Evolutionary conservation across 2,797 vertebrate genomes (phyloP).

Genomic region (Gambusia yucatana): DNA sequence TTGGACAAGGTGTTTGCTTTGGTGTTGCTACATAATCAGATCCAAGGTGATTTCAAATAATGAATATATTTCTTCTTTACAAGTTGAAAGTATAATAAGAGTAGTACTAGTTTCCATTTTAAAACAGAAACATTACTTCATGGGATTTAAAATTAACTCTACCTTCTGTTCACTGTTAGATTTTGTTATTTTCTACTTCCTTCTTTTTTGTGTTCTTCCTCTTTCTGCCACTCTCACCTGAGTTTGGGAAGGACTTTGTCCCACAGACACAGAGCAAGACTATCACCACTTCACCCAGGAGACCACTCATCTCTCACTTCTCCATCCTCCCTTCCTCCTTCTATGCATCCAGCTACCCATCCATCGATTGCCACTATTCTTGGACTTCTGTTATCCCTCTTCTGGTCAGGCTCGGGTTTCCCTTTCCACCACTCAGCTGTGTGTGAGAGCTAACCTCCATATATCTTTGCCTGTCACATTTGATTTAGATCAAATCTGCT

Average conservation of each 20-base stretch:
- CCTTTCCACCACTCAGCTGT: slow-evolving; percentile 71
- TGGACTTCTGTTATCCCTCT: slow-evolving; percentile 87
- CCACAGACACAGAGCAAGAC: slow-evolving; percentile 90
- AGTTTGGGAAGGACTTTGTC: slow-evolving; percentile 86
- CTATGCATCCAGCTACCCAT: slow-evolving; percentile 73
- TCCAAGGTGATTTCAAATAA: background rate
- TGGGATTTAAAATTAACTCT: background rate
- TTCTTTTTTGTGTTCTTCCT: slow-evolving; percentile 14
- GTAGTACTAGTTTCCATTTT: slow-evolving; percentile 50
- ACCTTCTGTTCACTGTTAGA: slow-evolving; percentile 3
- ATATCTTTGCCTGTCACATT: slow-evolving; percentile 55
- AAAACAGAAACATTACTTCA: background rate
- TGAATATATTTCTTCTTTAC: background rate
- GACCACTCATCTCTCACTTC: slow-evolving; percentile 85
- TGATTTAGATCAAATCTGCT: slow-evolving; percentile 38
- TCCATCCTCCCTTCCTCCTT: slow-evolving; percentile 31
- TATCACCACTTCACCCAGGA: slow-evolving; percentile 91
- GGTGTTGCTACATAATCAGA: background rate
- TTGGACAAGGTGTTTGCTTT: background rate
- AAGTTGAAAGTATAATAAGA: background rate
- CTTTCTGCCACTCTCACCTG: slow-evolving; percentile 63
- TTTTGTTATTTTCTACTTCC: slow-evolving; percentile 7
- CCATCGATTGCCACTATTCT: slow-evolving; percentile 96
- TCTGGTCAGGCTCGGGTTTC: slow-evolving; percentile 76
- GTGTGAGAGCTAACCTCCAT: slow-evolving; percentile 39